Base-by-base conservation (phyloP, 2,113 vertebrate genomes). In the Lepus europaeus region DNA sequence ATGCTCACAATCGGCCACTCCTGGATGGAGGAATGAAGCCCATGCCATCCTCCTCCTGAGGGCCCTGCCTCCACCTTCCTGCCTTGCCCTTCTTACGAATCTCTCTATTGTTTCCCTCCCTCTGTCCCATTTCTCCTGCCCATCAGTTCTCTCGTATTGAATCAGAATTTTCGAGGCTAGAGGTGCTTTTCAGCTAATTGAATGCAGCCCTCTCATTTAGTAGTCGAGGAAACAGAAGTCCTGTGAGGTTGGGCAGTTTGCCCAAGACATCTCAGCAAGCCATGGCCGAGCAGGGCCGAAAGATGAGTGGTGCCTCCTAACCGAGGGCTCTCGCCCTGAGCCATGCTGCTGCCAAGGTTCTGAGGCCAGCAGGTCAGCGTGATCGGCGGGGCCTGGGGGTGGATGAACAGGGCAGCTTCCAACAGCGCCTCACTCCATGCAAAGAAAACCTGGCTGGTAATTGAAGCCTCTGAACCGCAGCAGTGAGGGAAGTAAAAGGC, bases 381-480 rank as follows among this genome's bases (percentile, higher is more conserved):
- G n/a, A 93, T 70, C 39, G 51, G 90, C 66, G 81, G 85, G 94
- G 89, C 82, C 95, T 94, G 79, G 36, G 78, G 90, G 59, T 82
- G 93, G 92, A 63, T 94, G 82, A 93, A 96, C 90, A 45, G 78
- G 88, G n/a, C 33, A 45, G 80, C 94, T 77, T 82, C 93, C 79
- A 95, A 97, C 96, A 96, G 96, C 92, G 92, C 89, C 85, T 96
- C 89, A 92, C 90, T 56, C 51, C 1, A 51, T 90, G 72, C 92
- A 96, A 95, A 92, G 96, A 97, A 91, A 97, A 87, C 45, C 94
- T 78, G 94, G 56, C 87, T 84, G 49, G 33, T 86, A 78, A 90
- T 90, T 95, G 95, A 96, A 91, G 89, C 69, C 85, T 88, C 64
- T 69, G 81, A 93, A 69, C 69, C 51, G 69, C 93, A 85, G 69